Conservation (phyloP, 2,113 vertebrate genomes). For the Cairina moschata region DNA sequence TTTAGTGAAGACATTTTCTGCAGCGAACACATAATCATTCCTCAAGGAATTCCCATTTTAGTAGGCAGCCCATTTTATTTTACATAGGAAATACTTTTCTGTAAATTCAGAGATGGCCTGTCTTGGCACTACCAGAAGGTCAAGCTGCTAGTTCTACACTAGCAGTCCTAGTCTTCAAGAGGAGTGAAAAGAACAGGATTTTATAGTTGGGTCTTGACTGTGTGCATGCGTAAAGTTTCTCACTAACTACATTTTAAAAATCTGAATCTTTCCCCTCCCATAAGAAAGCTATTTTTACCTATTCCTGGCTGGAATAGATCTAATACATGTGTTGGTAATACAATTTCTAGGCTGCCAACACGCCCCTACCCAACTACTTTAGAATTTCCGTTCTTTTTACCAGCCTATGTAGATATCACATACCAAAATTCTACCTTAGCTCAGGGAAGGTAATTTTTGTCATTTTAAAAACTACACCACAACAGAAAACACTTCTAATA, state of each 20-base stretch:
- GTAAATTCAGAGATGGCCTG: not conserved
- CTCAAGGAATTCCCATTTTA: not conserved
- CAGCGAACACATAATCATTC: rapidly evolving
- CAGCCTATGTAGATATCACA: not conserved
- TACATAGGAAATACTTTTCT: not conserved
- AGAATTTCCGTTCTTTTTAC: not conserved
- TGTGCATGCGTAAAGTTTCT: not conserved
- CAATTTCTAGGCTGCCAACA: not conserved
- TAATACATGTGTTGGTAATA: not conserved
- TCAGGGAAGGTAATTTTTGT: not conserved
- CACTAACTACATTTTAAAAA: not conserved
- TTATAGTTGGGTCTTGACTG: not conserved
- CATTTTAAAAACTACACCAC: not conserved
- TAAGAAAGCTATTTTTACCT: not conserved
- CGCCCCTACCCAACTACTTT: not conserved
- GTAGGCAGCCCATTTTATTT: not conserved
- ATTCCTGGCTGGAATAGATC: not conserved
- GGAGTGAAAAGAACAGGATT: not conserved
- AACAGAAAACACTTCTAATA: not conserved
- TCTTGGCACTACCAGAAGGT: not conserved
- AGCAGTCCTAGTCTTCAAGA: not conserved
- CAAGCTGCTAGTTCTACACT: not conserved
- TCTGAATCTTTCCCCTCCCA: not conserved
- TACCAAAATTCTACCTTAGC: too few species aligned
- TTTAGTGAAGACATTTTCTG: not conserved